phyloP scores from a whole-genome alignment of 2,113 vertebrate species.

The Cebidichthys violaceus region DNA sequence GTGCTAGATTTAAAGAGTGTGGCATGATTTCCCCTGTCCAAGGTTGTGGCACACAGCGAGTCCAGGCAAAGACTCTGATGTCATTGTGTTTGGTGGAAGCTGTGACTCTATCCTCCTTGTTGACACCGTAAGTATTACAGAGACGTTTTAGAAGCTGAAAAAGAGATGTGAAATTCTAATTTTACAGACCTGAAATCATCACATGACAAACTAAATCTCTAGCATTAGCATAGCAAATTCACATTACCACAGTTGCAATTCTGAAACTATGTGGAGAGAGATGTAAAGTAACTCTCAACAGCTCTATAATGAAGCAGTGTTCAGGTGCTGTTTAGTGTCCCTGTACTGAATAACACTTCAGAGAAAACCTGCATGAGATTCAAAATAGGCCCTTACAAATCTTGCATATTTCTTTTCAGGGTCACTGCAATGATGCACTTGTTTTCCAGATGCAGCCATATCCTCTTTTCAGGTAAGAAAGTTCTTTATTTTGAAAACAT shows the following conservation, averaged over 20 bases:
- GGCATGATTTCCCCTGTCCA: slow-evolving; percentile 13
- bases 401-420: slow-evolving; percentile 62
- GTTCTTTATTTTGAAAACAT: background rate
- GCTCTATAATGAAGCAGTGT: background rate
- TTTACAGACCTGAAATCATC: background rate
- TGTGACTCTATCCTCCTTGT: slow-evolving; percentile 93
- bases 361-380: background rate
- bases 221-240: background rate
- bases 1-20: background rate
- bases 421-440: slow-evolving; percentile 92
- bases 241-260: background rate
- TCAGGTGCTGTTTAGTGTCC: background rate
- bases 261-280: background rate
- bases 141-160: background rate
- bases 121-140: slow-evolving; percentile 88
- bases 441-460: slow-evolving; percentile 95
- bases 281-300: background rate
- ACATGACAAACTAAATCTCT: background rate
- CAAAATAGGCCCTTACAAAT: background rate
- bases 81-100: slow-evolving; percentile 96
- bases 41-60: slow-evolving; percentile 95
- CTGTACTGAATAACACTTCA: background rate
- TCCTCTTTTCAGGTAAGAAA: slow-evolving; percentile 90
- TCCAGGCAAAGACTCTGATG: slow-evolving; percentile 90
- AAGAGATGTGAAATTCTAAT: background rate